phyloP scores from a whole-genome alignment of 1,140 invertebrate species.

The Helicoverpa armigera region DNA sequence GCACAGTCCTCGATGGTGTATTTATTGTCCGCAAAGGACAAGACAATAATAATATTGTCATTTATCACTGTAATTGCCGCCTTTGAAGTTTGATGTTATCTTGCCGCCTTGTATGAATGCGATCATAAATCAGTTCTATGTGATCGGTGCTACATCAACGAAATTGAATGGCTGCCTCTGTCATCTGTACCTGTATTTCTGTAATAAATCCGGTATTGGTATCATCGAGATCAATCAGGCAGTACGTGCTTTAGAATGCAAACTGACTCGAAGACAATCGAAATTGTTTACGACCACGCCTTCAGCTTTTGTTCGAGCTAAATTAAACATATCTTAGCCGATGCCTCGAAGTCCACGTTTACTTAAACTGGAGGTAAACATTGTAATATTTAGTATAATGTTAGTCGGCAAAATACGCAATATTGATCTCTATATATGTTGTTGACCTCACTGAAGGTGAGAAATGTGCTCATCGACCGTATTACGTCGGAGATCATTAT shows the following conservation, averaged over 20 bases:
- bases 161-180: conserved; percentile 48
- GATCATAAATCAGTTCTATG: conserved; percentile 65
- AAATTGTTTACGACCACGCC: conserved; percentile 1
- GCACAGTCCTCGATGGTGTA: conserved; percentile 76
- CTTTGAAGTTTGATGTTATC: conserved; percentile 82
- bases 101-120: conserved; percentile 66
- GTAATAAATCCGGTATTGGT: conserved; percentile 16
- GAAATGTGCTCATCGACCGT: conserved; percentile 63
- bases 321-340: not conserved
- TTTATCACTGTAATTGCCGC: conserved; percentile 83
- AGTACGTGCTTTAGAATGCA: conserved; percentile 13
- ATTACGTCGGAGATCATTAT: conserved; percentile 59
- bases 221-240: conserved; percentile 35
- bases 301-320: conserved; percentile 7
- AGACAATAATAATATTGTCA: conserved; percentile 76
- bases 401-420: not conserved
- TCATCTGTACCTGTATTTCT: conserved; percentile 44
- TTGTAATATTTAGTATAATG: conserved; percentile 19
- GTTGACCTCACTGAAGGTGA: conserved; percentile 76
- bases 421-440: conserved; percentile 60
- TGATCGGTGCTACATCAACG: conserved; percentile 52
- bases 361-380: conserved; percentile 24
- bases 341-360: not conserved
- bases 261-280: not conserved
- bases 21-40: conserved; percentile 81